Evolutionary conservation across 2,113 vertebrate genomes (phyloP), one percentile per base, ranked within the genome.

Genomic region (Heterocephalus glaber): DNA sequence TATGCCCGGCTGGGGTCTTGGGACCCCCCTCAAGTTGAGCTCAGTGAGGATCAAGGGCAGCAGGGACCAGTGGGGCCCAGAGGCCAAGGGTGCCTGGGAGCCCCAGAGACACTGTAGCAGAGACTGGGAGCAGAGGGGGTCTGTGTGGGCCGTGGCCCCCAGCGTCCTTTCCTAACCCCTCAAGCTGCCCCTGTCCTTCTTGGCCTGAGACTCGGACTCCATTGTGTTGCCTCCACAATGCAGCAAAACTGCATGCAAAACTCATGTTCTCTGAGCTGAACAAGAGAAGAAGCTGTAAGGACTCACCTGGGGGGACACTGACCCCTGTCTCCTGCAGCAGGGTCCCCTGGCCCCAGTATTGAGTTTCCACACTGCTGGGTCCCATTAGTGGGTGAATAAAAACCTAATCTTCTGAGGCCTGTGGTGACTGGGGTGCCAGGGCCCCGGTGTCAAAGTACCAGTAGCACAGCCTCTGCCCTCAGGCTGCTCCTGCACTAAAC

Each of bases 221-320:
- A 47, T 89, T 1, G 2, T 68, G 86, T 68, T 3, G 3, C 2
- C 56, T 49, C 41, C 4, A 13, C 95, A 93, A 91, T 60, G 41
- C 41, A 86, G 5, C 60, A 60, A 94, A 95, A 56, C n/a, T n/a
- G n/a, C n/a, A n/a, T n/a, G n/a, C n/a, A n/a, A n/a, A n/a, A n/a
- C n/a, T n/a, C n/a, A n/a, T n/a, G n/a, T 1, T 16, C 2, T 20
- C 28, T 0, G 30, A 76, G 58, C 13, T 33, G 52, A 81, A 63
- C 28, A 17, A 30, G 35, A 61, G 1, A 20, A 13, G 72, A 22
- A 16, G 72, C 0, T 5, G 41, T 0, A 28, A 92, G 83, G 94
- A 97, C 98, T 97, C 98, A 98, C 98, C 98, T 97, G 98, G 97
- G 47, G 98, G 98, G 90, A 99, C 98, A 0, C 98, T 99, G 84